Evolutionary conservation across 2,888 invertebrate genomes (phyloP), one percentile per base, ranked within the genome.

Genomic region (Endotricha flammealis): DNA sequence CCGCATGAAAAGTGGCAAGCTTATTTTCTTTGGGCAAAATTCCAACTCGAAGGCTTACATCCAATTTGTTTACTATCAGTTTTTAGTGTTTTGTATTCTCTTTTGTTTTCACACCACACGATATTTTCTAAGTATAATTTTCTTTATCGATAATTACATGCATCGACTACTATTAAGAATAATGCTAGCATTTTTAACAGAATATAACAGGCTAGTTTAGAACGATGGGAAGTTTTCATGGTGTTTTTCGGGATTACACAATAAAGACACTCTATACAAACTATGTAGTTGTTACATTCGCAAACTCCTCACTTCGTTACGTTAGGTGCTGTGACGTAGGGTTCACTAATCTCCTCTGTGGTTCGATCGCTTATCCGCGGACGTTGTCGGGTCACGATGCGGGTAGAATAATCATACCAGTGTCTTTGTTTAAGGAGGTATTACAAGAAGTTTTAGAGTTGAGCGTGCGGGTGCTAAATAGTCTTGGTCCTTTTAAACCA

Each of bases 361-460:
- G 35, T 32, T 13, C 32, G 32, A 32, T 37, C 37, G 42, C 45
- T 51, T 49, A 47, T 46, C 44, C 41, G 31, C 23, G 36, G 36
- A 35, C 41, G 46, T 46, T 42, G 44, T 38, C 49, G 41, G 17
- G 22, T 28, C 23, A 16, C 34, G 36, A 49, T 49, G 47, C 49
- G 51, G 51, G 49, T 30, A 33, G 51, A 49, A 47, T 49, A 47
- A 51, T 47, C 42, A 36, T 39, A 17, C 22, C 29, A 14, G 14
- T 23, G 27, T 12, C 30, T 30, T 38, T 32, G 32, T 38, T n/a
- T n/a, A n/a, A n/a, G n/a, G n/a, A n/a, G n/a, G n/a, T n/a, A n/a
- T n/a, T n/a, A n/a, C n/a, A n/a, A n/a, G n/a, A n/a, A n/a, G n/a
- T n/a, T n/a, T n/a, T n/a, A n/a, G n/a, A n/a, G n/a, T n/a, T n/a